Evolutionary conservation across 2,113 vertebrate genomes (phyloP).

Genomic region (Noturus placidus): DNA sequence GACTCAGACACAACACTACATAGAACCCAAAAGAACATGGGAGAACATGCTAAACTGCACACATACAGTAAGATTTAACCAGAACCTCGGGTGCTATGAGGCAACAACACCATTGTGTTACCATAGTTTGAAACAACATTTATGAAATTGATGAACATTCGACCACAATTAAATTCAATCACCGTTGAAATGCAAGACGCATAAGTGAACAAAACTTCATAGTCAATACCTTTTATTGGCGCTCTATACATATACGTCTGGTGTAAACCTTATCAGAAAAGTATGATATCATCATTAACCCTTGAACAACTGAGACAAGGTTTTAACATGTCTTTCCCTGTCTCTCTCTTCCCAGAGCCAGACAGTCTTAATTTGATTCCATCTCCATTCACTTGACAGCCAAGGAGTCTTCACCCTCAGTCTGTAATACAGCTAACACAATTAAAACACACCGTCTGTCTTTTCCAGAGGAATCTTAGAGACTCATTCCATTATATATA

Average conservation of each 20-base stretch:
- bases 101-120: too few relatives aligned
- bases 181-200: neutral
- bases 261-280: neutral
- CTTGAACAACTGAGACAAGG: neutral
- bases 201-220: neutral
- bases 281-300: constrained; percentile 27
- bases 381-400: constrained; percentile 26
- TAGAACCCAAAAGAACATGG: neutral
- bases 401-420: constrained; percentile 18
- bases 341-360: constrained; percentile 10
- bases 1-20: too few relatives aligned
- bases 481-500: constrained; percentile 21
- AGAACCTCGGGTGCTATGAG: neutral
- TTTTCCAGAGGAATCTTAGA: constrained; percentile 33
- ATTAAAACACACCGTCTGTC: constrained; percentile 35
- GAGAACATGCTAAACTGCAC: neutral
- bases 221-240: neutral
- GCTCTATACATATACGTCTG: neutral
- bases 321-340: neutral
- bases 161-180: neutral
- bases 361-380: constrained; percentile 43
- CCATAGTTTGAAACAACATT: neutral
- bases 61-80: neutral
- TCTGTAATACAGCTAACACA: constrained; percentile 44
- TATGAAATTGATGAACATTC: neutral